These are phyloP conservation scores for Aleiodes sp. DNA, from an alignment of 1,140 invertebrate species.

Conservation along the genomic window DNA sequence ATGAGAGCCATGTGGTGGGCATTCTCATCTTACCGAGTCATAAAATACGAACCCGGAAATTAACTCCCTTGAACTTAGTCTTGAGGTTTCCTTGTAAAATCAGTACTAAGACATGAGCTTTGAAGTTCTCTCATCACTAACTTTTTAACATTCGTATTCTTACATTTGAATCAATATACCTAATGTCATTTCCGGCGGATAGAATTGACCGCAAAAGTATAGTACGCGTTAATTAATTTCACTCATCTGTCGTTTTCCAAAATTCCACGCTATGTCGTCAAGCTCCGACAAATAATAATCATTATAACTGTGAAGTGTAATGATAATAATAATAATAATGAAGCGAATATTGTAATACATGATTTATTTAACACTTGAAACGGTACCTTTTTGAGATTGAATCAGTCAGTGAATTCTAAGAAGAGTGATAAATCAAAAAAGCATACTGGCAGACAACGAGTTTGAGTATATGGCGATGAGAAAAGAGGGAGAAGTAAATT, in stretches of 20 bases:
- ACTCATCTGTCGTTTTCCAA: too few species aligned
- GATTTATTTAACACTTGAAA: background rate
- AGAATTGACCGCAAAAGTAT: too few species aligned
- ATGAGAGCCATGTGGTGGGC: background rate
- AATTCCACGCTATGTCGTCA: too few species aligned
- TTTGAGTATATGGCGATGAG: background rate
- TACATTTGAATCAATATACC: too few species aligned
- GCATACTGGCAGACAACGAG: background rate
- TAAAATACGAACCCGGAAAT: conserved; percentile 7
- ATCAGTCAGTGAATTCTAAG: background rate
- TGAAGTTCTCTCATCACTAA: too few species aligned
- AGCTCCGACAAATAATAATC: background rate
- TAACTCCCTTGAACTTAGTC: conserved; percentile 6
- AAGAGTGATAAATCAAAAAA: conserved; percentile 3
- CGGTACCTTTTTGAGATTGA: conserved; percentile 7
- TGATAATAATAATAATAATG: too few species aligned
- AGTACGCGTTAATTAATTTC: too few species aligned
- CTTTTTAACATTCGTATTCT: too few species aligned
- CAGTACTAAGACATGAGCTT: too few species aligned
- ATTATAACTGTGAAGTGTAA: background rate
- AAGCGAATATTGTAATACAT: too few species aligned
- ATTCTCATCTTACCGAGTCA: background rate
- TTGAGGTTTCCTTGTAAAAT: too few species aligned
- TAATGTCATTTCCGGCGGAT: too few species aligned
- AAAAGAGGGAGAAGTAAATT: background rate